These are phyloP conservation scores for Drosophila ambigua DNA, from an alignment of 1,140 invertebrate species.

Conservation along the genomic window DNA sequence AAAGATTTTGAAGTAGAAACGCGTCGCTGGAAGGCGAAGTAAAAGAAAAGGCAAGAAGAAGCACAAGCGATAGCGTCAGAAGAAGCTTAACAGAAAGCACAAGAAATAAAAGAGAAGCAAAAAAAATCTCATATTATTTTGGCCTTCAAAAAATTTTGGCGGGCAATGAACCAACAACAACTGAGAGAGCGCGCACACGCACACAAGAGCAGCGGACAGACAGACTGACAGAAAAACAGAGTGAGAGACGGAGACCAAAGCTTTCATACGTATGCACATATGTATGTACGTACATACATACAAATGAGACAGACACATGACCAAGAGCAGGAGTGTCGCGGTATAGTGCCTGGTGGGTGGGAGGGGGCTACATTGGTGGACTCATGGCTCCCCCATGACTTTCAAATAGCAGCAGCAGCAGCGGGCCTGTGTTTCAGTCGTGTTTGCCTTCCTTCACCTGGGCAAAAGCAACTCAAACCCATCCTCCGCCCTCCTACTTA, in stretches of 20 bases:
- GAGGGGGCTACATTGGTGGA: too few relatives aligned
- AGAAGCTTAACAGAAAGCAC: conserved; percentile 55
- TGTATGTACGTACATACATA: conserved; percentile 24
- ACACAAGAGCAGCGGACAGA: neutral
- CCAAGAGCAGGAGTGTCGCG: conserved; percentile 11
- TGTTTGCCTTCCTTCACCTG: neutral
- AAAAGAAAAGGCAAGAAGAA: conserved; percentile 54
- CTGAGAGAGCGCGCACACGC: conserved; percentile 47
- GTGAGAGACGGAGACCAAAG: conserved; percentile 5
- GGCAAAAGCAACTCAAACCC: too few relatives aligned
- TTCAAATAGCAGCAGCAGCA: too few relatives aligned
- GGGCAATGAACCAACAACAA: conserved; percentile 84
- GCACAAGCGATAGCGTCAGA: conserved; percentile 31
- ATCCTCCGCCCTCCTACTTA: neutral
- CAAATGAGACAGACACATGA: conserved; percentile 49
- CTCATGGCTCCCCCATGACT: too few relatives aligned
- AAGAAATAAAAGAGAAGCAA: conserved; percentile 46
- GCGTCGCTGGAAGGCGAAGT: conserved; percentile 22
- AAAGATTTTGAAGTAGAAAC: conserved; percentile 43
- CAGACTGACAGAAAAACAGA: conserved; percentile 21
- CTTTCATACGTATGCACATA: conserved; percentile 1
- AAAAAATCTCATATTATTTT: conserved; percentile 82
- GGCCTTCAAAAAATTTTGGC: conserved; percentile 83
- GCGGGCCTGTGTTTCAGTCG: too few relatives aligned
- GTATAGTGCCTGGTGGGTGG: neutral